These are phyloP conservation scores for Plagiodera versicolora DNA, from an alignment of 2,888 invertebrate species.

Conservation along the genomic window DNA sequence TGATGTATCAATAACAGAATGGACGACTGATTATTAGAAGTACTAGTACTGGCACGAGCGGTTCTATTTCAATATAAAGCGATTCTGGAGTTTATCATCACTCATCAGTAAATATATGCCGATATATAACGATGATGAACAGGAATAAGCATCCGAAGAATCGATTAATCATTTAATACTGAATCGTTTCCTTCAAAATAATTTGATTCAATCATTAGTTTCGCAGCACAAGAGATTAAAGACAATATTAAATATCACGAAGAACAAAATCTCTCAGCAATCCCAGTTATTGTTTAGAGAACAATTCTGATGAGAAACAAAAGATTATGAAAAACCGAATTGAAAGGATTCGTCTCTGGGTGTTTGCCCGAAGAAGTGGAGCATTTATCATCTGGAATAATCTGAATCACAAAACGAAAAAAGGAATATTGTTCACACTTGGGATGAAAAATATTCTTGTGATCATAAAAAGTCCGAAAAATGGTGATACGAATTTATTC, in stretches of 20 bases:
- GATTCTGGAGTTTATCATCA: no score
- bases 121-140: no score
- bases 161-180: no score
- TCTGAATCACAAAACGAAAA: neutral
- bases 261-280: neutral
- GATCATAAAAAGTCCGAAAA: no score
- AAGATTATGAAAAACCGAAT: constrained; percentile 3
- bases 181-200: no score
- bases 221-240: neutral
- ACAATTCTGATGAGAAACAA: neutral
- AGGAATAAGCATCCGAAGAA: no score
- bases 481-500: no score
- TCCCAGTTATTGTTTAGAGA: neutral
- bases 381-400: neutral
- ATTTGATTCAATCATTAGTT: no score
- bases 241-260: neutral
- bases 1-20: constrained; percentile 2
- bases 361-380: neutral
- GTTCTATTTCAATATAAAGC: no score
- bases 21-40: neutral
- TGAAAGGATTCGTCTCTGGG: constrained; percentile 6
- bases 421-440: neutral
- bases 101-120: no score
- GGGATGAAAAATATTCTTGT: no score
- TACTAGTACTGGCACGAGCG: neutral